Percentiles rank a stretch among this genome's conserved stretches.
Conservation (phyloP, 2,113 vertebrate genomes). For the Morone saxatilis region DNA sequence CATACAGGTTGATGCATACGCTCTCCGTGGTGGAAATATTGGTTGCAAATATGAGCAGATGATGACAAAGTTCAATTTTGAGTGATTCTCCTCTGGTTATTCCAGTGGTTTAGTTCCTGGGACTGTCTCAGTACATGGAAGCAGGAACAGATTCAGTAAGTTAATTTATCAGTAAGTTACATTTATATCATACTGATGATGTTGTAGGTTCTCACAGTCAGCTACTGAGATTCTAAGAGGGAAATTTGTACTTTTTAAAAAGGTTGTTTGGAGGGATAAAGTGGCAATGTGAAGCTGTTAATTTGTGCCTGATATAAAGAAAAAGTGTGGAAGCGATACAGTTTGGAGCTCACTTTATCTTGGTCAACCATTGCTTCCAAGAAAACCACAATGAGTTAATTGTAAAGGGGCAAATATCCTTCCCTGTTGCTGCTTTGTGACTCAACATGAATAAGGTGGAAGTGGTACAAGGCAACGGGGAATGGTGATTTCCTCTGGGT, state of each 20-base stretch:
- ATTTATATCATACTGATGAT: background rate
- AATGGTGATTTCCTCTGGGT: constrained; percentile 76
- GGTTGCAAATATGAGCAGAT: background rate
- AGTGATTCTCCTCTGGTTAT: no score
- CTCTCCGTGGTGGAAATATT: no score
- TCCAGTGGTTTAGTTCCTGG: no score
- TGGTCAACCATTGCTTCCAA: constrained; percentile 73
- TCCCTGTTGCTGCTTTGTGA: constrained; percentile 74
- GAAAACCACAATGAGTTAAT: constrained; percentile 81
- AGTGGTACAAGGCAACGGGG: constrained; percentile 65
- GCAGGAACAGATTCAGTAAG: no score
- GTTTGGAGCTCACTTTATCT: constrained; percentile 69
- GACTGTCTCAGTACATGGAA: no score
- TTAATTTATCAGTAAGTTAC: no score
- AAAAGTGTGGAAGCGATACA: constrained; percentile 66
- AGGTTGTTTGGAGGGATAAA: constrained; percentile 2
- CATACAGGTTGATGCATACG: background rate
- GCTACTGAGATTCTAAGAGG: background rate
- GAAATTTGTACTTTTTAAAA: background rate
- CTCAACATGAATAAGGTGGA: constrained; percentile 79
- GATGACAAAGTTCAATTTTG: no score
- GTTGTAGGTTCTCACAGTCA: background rate
- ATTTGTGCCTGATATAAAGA: constrained; percentile 34
- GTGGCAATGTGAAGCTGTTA: constrained; percentile 23
- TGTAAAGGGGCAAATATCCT: constrained; percentile 74